Evolutionary conservation across 2,797 vertebrate species (phyloP).

Genomic region (Mormyrus proboscirostris): DNA sequence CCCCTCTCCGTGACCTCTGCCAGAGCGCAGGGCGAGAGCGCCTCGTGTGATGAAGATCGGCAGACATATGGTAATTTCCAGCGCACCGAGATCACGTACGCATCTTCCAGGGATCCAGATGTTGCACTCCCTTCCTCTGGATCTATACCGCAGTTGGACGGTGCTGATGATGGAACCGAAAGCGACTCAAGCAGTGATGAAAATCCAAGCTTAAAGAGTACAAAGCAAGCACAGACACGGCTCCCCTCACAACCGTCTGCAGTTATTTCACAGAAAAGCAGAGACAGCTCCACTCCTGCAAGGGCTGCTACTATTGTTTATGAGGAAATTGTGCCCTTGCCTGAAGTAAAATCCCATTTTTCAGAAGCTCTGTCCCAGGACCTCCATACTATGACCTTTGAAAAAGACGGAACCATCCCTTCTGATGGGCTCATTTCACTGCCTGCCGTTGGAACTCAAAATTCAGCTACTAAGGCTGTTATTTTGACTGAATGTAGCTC

Average conservation of each 20-base stretch:
- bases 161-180: slow-evolving; percentile 77
- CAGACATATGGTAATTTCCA: slow-evolving; percentile 66
- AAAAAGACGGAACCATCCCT: not conserved
- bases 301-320: slow-evolving; percentile 35
- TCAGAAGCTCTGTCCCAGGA: not conserved
- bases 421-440: not conserved
- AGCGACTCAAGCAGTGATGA: slow-evolving; percentile 54
- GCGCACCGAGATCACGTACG: slow-evolving; percentile 65
- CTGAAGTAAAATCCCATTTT: not conserved
- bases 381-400: not conserved
- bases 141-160: slow-evolving; percentile 77
- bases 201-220: slow-evolving; percentile 26
- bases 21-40: slow-evolving; percentile 27
- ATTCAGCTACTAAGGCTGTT: not conserved
- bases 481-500: not conserved
- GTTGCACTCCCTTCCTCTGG: slow-evolving; percentile 40
- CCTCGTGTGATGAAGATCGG: slow-evolving; percentile 59
- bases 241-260: not conserved
- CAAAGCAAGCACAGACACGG: not conserved
- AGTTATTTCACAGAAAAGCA: slow-evolving; percentile 7
- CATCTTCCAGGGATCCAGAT: slow-evolving; percentile 45
- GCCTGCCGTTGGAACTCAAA: not conserved
- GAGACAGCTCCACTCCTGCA: slow-evolving; percentile 37
- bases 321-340: not conserved
- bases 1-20: slow-evolving; percentile 13